Base-by-base conservation (phyloP, 2,113 vertebrate genomes). In the Tonatia bakeri region DNA sequence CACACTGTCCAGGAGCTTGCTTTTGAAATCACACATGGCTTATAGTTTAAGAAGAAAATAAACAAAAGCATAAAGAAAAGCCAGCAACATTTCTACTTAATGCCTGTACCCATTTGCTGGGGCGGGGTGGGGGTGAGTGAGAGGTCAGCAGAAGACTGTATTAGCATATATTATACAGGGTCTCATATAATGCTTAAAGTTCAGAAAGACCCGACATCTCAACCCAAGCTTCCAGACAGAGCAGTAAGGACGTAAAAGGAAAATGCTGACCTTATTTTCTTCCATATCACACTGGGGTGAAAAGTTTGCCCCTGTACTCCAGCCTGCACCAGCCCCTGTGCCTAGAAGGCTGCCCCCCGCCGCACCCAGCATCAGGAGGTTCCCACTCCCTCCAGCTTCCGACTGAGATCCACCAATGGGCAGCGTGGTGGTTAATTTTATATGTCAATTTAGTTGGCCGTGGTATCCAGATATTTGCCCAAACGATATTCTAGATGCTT, bases 121-220 rank as follows among this genome's bases (percentile, higher is more conserved):
- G 65, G 54, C 17, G 19, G 14, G 26, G 4, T 28, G 4, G 59
- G 59, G 28, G 24, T 1, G 28, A 4, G 61, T 12, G 26, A 0
- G 4, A 10, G 61, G 28, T 12, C 5, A 79, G 45, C 54, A 54
- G 59, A 67, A 92, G 87, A 14, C 81, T 69, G 75, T 75, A 91
- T 95, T 87, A 17, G 15, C 15, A 15, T 52, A 52, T 52, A 67
- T 88, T 97, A 83, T 81, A 91, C 33, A 36, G 61, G 81, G 38
- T 75, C 95, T 96, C 96, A 95, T 87, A 92, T 97, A 97, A 93
- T 65, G 91, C 64, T 96, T 95, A 94, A 70, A 94, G n/a, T 72
- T 90, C 40, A 92, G 80, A 95, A 94, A 95, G 84, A 93, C 87
- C 75, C 14, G n/a, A 3, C 15, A 61, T 90, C 89, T 61, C 50